Percentiles rank a stretch among this genome's conserved stretches.
Evolutionary conservation across 2,888 invertebrate species (phyloP).

Genomic region (Gari tellinella): DNA sequence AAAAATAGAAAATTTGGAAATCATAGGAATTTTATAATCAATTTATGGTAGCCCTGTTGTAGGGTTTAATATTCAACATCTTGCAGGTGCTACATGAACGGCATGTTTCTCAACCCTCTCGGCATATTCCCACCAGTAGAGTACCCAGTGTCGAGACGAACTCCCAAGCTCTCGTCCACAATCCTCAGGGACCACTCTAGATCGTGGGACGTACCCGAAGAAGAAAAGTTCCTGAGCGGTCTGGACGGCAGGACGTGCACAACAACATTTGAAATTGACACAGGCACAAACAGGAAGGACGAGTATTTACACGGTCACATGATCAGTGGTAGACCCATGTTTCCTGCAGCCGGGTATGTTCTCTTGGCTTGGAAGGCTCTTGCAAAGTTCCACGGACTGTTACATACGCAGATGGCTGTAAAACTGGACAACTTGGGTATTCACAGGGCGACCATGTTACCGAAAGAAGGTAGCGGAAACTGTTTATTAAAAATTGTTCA

Average conservation of each 20-base stretch:
- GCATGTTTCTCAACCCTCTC: constrained; percentile 90
- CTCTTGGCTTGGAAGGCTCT: constrained; percentile 86
- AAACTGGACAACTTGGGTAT: constrained; percentile 95
- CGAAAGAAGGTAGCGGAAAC: constrained; percentile 91
- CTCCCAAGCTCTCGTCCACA: constrained; percentile 92
- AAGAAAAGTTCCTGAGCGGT: constrained; percentile 68
- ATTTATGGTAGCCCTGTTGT: too few species aligned
- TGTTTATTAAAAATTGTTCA: too few species aligned
- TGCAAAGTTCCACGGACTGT: constrained; percentile 80
- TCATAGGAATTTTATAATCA: background rate
- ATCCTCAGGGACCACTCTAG: constrained; percentile 94
- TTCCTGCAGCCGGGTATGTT: constrained; percentile 91
- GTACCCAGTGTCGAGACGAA: constrained; percentile 94
- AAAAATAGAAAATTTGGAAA: too few species aligned
- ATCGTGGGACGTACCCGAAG: constrained; percentile 88
- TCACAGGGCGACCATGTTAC: constrained; percentile 96
- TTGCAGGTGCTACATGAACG: constrained; percentile 90
- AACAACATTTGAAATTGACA: constrained; percentile 73
- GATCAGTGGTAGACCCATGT: constrained; percentile 94
- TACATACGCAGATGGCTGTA: constrained; percentile 91
- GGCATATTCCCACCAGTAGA: constrained; percentile 88
- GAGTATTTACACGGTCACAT: constrained; percentile 88
- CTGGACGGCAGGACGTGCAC: constrained; percentile 66
- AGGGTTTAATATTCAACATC: too few species aligned
- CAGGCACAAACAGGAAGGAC: constrained; percentile 67